These are phyloP conservation scores for Murina feae DNA, from an alignment of 2,113 vertebrate species.

Conservation along the genomic window DNA sequence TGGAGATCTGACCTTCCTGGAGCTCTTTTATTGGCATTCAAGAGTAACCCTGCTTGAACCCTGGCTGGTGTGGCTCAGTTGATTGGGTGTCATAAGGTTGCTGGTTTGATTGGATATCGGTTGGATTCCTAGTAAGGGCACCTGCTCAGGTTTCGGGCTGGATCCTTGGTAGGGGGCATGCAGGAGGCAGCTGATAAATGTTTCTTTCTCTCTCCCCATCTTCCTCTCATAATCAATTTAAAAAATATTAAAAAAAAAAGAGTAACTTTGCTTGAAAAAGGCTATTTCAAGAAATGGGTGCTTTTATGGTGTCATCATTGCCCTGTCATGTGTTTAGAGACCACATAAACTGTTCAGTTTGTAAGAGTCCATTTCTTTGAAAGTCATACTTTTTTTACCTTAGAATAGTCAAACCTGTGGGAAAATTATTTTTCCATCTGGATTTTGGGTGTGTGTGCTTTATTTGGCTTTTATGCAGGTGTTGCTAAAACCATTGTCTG, in stretches of 20 bases:
- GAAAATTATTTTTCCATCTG: slow-evolving; percentile 47
- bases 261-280: slow-evolving; percentile 11
- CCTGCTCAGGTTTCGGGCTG: neutral
- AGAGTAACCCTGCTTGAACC: neutral
- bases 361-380: slow-evolving; percentile 11
- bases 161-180: too few species aligned
- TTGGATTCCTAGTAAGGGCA: neutral
- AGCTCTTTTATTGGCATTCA: neutral
- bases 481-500: neutral
- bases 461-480: neutral
- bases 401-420: slow-evolving; percentile 7
- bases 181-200: neutral
- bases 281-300: neutral
- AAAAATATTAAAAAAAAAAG: neutral
- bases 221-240: neutral
- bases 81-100: neutral
- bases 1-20: slow-evolving; percentile 38
- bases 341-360: slow-evolving; percentile 18
- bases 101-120: neutral
- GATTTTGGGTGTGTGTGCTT: slow-evolving; percentile 46
- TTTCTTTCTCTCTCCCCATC: neutral
- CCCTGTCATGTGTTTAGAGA: neutral
- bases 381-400: slow-evolving; percentile 40
- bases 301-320: neutral
- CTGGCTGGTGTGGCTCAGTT: neutral